These are phyloP conservation scores for Chanos chanos DNA, from an alignment of 2,797 vertebrate genomes.

Conservation along the genomic window DNA sequence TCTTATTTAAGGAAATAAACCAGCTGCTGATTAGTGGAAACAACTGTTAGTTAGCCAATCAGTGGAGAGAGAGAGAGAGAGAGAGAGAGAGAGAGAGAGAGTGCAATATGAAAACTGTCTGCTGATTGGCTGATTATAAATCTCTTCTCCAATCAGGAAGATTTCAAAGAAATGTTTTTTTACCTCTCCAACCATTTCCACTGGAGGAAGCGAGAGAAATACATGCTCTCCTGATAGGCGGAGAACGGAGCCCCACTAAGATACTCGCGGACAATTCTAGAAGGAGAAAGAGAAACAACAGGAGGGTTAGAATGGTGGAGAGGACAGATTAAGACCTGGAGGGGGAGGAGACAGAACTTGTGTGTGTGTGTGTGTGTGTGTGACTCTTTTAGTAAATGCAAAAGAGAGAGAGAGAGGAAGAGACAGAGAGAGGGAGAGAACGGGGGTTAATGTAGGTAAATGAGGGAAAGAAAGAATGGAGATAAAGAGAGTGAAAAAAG, in stretches of 20 bases:
- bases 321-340: neutral
- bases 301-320: neutral
- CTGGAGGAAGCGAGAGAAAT: conserved; percentile 90
- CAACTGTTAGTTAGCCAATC: too few species aligned
- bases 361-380: neutral
- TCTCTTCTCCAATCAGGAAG: neutral
- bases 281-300: conserved; percentile 1
- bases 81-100: too few species aligned
- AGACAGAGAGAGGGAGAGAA: neutral
- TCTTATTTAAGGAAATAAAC: too few species aligned
- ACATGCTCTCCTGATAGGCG: conserved; percentile 84
- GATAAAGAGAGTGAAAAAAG: neutral
- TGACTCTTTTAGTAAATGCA: too few species aligned
- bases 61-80: too few species aligned
- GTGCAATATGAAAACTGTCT: too few species aligned
- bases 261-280: conserved; percentile 85
- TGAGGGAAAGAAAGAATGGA: neutral
- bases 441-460: neutral
- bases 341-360: neutral
- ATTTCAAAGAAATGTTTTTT: conserved; percentile 37
- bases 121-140: too few species aligned
- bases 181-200: conserved; percentile 98
- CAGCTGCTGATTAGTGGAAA: too few species aligned
- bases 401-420: neutral
- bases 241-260: conserved; percentile 86